phyloP scores from a whole-genome alignment of 2,113 vertebrate genomes.

The Phalacrocorax brasilianus region DNA sequence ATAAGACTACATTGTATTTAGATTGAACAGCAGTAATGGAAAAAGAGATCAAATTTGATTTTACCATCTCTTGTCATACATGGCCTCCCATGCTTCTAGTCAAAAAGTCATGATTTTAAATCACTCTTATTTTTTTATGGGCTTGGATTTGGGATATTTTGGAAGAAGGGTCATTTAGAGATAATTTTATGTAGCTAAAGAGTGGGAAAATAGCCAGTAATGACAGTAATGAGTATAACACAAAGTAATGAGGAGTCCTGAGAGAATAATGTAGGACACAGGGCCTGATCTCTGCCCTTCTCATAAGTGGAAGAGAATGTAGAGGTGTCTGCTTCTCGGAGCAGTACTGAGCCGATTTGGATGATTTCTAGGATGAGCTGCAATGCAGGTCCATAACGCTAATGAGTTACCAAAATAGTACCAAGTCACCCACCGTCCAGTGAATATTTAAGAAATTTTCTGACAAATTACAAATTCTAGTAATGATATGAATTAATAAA shows the following conservation, averaged over 20 bases:
- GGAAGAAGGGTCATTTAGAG: background rate
- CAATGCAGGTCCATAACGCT: background rate
- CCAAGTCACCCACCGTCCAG: background rate
- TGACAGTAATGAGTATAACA: background rate
- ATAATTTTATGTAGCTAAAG: background rate
- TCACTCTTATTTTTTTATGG: background rate
- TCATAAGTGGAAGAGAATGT: background rate
- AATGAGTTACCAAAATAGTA: background rate
- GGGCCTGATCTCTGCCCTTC: conserved; percentile 16
- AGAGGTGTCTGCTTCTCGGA: background rate
- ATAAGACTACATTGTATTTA: background rate
- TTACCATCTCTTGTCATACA: background rate
- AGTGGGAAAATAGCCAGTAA: background rate
- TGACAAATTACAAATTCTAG: background rate
- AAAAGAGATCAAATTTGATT: background rate
- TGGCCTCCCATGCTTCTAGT: background rate
- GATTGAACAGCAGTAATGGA: background rate
- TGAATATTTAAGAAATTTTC: background rate
- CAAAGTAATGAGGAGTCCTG: conserved; percentile 9
- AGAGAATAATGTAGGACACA: background rate
- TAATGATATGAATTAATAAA: background rate
- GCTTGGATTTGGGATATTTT: background rate
- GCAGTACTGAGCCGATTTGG: background rate
- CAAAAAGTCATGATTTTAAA: background rate
- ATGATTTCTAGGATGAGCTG: background rate